Evolutionary conservation across 1,140 invertebrate genomes (phyloP).

Genomic region (Drosophila pandora): DNA sequence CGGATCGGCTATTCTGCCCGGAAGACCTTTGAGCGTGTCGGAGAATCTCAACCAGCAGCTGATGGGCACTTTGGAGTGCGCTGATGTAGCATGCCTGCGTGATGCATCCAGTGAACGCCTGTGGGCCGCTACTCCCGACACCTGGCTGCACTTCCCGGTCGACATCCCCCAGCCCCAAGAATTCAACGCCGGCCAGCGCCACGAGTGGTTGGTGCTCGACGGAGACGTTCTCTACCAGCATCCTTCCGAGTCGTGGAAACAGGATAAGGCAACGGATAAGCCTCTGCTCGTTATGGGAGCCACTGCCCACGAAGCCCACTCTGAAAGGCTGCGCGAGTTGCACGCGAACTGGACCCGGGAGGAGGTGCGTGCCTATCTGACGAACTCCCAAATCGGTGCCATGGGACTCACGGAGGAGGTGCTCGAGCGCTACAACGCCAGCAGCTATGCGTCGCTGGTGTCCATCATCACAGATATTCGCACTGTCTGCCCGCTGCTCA

Average conservation of each 20-base stretch:
- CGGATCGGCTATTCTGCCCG: conserved; percentile 88
- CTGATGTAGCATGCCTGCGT: conserved; percentile 86
- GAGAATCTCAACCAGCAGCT: conserved; percentile 87
- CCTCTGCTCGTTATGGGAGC: conserved; percentile 89
- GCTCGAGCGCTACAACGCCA: conserved; percentile 87
- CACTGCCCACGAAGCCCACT: conserved; percentile 88
- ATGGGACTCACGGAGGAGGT: conserved; percentile 86
- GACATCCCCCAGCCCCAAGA: conserved; percentile 86
- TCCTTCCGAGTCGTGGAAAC: conserved; percentile 86
- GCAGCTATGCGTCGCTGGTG: conserved; percentile 86
- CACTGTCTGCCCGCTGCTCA: conserved; percentile 90
- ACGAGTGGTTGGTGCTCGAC: conserved; percentile 91
- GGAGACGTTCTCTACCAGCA: conserved; percentile 88
- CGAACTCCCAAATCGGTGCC: conserved; percentile 87
- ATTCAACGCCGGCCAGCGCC: conserved; percentile 85
- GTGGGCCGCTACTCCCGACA: conserved; percentile 87
- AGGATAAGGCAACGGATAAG: conserved; percentile 76
- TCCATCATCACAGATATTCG: conserved; percentile 91
- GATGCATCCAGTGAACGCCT: conserved; percentile 87
- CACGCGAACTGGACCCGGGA: conserved; percentile 87
- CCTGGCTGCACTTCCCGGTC: conserved; percentile 87
- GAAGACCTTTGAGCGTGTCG: conserved; percentile 86
- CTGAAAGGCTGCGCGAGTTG: conserved; percentile 85
- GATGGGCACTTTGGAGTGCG: conserved; percentile 84
- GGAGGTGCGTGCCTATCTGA: conserved; percentile 86